These are phyloP conservation scores for Biston stratarius DNA, from an alignment of 2,888 invertebrate genomes.

Conservation along the genomic window DNA sequence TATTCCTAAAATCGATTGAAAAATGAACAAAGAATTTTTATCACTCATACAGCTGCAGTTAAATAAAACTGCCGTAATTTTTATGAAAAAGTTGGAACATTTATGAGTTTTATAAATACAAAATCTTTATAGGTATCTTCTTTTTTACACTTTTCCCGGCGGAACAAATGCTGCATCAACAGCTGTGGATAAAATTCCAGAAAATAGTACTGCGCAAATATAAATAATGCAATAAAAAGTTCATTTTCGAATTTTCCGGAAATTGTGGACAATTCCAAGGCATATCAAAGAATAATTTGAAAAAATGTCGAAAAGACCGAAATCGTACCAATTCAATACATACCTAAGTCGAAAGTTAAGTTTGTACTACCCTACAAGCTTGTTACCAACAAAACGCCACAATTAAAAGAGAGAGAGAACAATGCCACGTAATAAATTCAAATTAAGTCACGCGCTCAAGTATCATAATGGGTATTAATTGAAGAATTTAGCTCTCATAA, in stretches of 20 bases:
- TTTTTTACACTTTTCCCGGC: too few relatives aligned
- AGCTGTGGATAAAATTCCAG: too few relatives aligned
- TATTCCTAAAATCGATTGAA: background rate
- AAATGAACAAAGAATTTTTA: background rate
- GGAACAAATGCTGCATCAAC: too few relatives aligned
- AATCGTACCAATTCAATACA: background rate
- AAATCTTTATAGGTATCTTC: too few relatives aligned
- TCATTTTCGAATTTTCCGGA: too few relatives aligned
- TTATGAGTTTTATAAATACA: too few relatives aligned
- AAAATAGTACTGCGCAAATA: too few relatives aligned
- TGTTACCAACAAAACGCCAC: constrained; percentile 20
- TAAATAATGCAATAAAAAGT: too few relatives aligned
- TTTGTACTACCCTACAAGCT: background rate
- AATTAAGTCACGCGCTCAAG: constrained; percentile 41
- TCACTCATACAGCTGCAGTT: background rate
- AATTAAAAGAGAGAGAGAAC: constrained; percentile 25
- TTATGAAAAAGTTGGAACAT: background rate
- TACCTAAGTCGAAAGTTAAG: background rate
- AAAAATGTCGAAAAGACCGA: background rate
- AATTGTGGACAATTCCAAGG: too few relatives aligned
- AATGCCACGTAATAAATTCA: constrained; percentile 38
- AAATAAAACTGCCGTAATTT: background rate
- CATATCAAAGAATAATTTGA: background rate
- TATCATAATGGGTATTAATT: constrained; percentile 47
- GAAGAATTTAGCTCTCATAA: constrained; percentile 50